Evolutionary conservation across 2,797 vertebrate genomes (phyloP).

Genomic region (Sciurus vulgaris): DNA sequence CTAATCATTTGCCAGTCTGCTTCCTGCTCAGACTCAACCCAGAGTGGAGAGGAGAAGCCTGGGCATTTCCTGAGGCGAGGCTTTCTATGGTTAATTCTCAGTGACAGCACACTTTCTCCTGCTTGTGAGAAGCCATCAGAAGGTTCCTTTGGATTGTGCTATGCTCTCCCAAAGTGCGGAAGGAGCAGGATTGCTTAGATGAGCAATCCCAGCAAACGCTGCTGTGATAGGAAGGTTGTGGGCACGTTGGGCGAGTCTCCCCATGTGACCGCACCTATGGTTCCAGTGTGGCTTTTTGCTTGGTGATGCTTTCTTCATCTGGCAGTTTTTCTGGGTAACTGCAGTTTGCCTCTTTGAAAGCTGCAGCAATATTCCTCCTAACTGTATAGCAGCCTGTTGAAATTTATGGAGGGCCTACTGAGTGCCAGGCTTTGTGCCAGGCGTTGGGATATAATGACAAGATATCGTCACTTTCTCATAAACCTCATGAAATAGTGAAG

Average conservation of each 20-base stretch:
- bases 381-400: not conserved
- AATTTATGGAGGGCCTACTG: not conserved
- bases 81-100: slow-evolving; percentile 61
- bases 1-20: slow-evolving; percentile 41
- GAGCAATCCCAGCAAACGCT: slow-evolving; percentile 5
- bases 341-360: not conserved
- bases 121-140: slow-evolving; percentile 8
- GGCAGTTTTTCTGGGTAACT: not conserved
- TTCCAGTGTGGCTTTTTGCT: not conserved
- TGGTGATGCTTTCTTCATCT: not conserved
- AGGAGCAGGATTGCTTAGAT: not conserved
- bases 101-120: slow-evolving; percentile 49
- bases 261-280: not conserved
- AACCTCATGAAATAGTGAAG: not conserved
- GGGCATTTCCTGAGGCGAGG: not conserved
- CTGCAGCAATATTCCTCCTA: not conserved
- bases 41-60: not conserved
- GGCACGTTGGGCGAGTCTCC: not conserved
- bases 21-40: not conserved
- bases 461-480: not conserved
- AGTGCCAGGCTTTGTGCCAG: not conserved
- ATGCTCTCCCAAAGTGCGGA: not conserved
- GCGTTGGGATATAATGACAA: not conserved
- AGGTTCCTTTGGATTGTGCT: slow-evolving; percentile 9
- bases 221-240: not conserved